These are phyloP conservation scores for Acleris laterana DNA, from an alignment of 2,888 invertebrate species.

Conservation along the genomic window DNA sequence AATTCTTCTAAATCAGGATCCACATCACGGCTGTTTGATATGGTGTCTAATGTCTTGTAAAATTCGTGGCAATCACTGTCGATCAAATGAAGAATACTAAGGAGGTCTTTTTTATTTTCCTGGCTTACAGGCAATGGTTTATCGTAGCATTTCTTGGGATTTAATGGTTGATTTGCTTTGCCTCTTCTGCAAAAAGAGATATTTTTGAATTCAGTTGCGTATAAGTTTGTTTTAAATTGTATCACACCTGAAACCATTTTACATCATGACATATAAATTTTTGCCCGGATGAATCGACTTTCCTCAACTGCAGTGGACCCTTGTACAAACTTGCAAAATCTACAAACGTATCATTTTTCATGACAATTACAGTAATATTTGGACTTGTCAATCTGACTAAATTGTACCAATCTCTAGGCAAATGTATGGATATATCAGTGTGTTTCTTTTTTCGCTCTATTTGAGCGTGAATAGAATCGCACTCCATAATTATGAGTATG, in stretches of 20 bases:
- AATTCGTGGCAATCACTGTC: too few species aligned
- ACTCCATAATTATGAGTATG: too few species aligned
- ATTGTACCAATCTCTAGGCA: conserved; percentile 32
- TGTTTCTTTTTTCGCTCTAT: too few species aligned
- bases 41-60: too few species aligned
- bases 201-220: conserved; percentile 20
- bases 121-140: conserved; percentile 26
- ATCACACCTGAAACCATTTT: conserved; percentile 35
- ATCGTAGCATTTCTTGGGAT: conserved; percentile 30
- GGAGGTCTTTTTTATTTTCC: conserved; percentile 16
- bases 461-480: too few species aligned
- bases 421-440: conserved; percentile 23
- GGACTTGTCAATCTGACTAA: conserved; percentile 25
- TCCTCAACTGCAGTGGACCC: conserved; percentile 34
- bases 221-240: conserved; percentile 32
- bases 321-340: conserved; percentile 27
- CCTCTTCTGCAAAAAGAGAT: conserved; percentile 32
- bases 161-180: conserved; percentile 28
- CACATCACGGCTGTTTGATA: too few species aligned
- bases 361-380: conserved; percentile 25
- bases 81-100: conserved; percentile 18
- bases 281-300: conserved; percentile 34
- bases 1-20: too few species aligned
- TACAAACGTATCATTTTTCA: conserved; percentile 24
- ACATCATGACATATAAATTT: conserved; percentile 35